phyloP scores from a whole-genome alignment of 2,888 invertebrate genomes.

The Drosophila mimetica region DNA sequence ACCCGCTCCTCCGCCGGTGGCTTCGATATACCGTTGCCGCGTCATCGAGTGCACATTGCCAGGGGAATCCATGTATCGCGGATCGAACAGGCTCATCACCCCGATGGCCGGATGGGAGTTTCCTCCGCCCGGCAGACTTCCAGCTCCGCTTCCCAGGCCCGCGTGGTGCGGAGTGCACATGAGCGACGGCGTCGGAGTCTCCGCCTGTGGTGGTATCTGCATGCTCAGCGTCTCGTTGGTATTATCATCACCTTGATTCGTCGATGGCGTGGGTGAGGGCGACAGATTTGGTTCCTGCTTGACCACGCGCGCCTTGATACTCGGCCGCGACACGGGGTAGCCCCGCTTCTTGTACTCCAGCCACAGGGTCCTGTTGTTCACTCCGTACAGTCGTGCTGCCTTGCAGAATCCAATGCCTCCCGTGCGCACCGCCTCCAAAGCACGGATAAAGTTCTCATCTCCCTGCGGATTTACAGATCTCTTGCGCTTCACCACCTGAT shows the following conservation, averaged over 20 bases:
- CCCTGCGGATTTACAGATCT: conserved; percentile 92
- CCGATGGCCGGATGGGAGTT: conserved; percentile 86
- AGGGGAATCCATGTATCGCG: conserved; percentile 89
- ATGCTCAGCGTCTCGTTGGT: conserved; percentile 85
- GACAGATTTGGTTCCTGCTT: conserved; percentile 87
- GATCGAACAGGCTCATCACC: conserved; percentile 89
- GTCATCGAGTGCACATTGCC: conserved; percentile 87
- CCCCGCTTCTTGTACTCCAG: conserved; percentile 93
- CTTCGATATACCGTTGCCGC: conserved; percentile 84
- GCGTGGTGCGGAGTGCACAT: conserved; percentile 87
- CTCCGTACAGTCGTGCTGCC: conserved; percentile 92
- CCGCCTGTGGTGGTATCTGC: conserved; percentile 84
- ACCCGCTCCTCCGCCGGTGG: conserved; percentile 73
- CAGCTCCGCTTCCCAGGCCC: conserved; percentile 50
- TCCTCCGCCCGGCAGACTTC: conserved; percentile 52
- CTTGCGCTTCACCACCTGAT: conserved; percentile 87
- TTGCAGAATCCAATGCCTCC: conserved; percentile 95
- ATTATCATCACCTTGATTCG: conserved; percentile 63
- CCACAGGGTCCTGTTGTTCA: conserved; percentile 94
- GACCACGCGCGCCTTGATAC: conserved; percentile 91
- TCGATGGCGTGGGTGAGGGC: conserved; percentile 85
- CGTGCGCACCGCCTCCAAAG: conserved; percentile 92
- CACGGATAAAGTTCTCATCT: conserved; percentile 92
- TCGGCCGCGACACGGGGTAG: conserved; percentile 91
- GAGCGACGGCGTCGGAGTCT: conserved; percentile 85